Conservation (phyloP, 2,797 vertebrate species). For the Synanceia verrucosa region DNA sequence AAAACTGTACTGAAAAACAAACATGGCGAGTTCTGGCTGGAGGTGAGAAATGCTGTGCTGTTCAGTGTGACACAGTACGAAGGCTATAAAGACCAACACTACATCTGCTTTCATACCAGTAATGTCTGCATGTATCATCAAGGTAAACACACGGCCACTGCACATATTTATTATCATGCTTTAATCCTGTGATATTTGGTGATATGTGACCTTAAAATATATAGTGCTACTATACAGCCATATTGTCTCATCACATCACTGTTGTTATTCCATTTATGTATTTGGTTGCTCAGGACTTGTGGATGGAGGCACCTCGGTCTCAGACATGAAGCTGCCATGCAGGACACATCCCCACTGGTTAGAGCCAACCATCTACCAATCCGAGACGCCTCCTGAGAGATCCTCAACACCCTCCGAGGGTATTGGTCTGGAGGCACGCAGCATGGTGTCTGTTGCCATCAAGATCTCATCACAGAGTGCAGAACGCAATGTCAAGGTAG, state of each 20-base stretch:
- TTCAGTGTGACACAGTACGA: constrained; percentile 95
- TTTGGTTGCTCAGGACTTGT: constrained; percentile 87
- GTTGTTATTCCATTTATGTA: no score
- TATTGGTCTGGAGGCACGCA: constrained; percentile 88
- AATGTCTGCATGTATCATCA: constrained; percentile 93
- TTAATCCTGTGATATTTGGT: not conserved
- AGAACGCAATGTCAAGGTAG: constrained; percentile 95
- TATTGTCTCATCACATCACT: no score
- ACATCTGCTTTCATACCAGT: constrained; percentile 92
- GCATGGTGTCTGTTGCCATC: constrained; percentile 95
- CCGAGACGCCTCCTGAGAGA: constrained; percentile 85
- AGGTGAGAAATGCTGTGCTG: constrained; percentile 89
- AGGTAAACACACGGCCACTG: constrained; percentile 85
- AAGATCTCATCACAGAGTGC: constrained; percentile 92
- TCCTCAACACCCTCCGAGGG: constrained; percentile 84
- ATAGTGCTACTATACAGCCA: no score
- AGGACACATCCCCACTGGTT: constrained; percentile 92
- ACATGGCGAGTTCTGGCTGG: constrained; percentile 96
- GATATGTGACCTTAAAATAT: not conserved
- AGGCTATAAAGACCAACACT: constrained; percentile 96
- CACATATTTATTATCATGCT: not conserved
- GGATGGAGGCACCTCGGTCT: constrained; percentile 81
- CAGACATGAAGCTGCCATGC: constrained; percentile 88
- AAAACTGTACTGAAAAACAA: constrained; percentile 86
- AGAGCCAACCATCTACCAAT: constrained; percentile 93